Evolutionary conservation across 2,113 vertebrate species (phyloP).

Genomic region (Panurus biarmicus): DNA sequence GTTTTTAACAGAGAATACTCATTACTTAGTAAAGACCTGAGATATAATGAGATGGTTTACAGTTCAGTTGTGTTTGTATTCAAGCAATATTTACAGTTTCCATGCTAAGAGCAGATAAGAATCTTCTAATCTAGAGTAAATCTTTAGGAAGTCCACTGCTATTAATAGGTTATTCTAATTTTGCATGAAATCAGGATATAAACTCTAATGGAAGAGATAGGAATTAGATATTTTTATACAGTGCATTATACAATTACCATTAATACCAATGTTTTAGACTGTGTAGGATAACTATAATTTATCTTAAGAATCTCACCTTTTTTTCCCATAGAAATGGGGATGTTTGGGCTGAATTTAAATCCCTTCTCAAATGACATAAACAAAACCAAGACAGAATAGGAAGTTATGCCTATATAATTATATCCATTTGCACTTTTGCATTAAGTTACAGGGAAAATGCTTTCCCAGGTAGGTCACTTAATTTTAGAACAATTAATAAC

Average conservation of each 20-base stretch:
- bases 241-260: background rate
- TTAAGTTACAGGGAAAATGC: constrained; percentile 1
- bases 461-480: constrained; percentile 1
- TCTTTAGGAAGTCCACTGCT: background rate
- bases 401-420: background rate
- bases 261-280: background rate
- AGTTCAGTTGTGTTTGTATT: background rate
- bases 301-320: background rate
- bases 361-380: background rate
- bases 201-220: background rate
- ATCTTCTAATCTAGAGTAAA: background rate
- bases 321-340: background rate
- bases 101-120: background rate
- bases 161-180: constrained; percentile 6
- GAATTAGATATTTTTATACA: background rate
- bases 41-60: background rate
- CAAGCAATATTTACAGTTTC: background rate
- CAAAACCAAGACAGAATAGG: background rate
- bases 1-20: background rate
- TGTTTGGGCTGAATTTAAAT: constrained; percentile 10
- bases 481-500: constrained; percentile 20
- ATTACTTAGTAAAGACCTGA: background rate
- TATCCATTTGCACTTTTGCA: background rate
- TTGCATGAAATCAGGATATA: constrained; percentile 7
- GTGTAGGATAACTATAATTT: background rate